phyloP scores from a whole-genome alignment of 2,797 vertebrate genomes.

The Sandelia bainsii region DNA sequence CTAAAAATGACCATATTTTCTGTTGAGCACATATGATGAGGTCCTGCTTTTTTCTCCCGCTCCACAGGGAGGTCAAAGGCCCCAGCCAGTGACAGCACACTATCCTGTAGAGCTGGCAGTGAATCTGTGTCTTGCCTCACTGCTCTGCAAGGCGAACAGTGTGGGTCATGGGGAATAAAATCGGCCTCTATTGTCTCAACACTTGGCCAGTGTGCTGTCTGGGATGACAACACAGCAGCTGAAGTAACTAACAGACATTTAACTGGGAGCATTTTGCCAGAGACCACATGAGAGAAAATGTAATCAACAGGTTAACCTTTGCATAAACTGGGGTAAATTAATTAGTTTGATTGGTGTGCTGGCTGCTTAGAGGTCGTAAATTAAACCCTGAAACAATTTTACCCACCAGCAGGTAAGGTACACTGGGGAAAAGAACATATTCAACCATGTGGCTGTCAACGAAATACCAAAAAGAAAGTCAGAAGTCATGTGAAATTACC shows the following conservation, averaged over 20 bases:
- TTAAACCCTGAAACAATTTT: neutral
- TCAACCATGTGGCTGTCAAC: neutral
- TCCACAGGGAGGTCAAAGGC: slow-evolving; percentile 15
- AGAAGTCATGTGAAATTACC: neutral
- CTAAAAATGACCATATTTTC: neutral
- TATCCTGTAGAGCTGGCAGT: neutral
- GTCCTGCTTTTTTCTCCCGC: neutral
- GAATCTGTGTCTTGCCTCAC: slow-evolving; percentile 1
- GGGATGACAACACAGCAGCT: slow-evolving; percentile 9
- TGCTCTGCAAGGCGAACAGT: slow-evolving; percentile 11
- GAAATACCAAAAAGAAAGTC: neutral
- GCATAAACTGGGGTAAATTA: slow-evolving; percentile 4
- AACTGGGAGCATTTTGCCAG: neutral
- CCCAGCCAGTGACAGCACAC: slow-evolving; percentile 2
- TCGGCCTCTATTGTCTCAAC: neutral
- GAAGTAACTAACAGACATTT: slow-evolving; percentile 5
- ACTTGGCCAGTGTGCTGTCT: neutral
- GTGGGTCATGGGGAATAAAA: slow-evolving; percentile 17
- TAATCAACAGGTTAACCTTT: slow-evolving; percentile 18
- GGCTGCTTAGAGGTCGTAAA: slow-evolving; percentile 2
- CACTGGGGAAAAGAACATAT: neutral
- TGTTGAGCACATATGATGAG: slow-evolving; percentile 7
- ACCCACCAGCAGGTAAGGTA: neutral
- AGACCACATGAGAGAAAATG: slow-evolving; percentile 10
- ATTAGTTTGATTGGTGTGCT: slow-evolving; percentile 17